A percentile compares a stretch with the other conserved stretches of the same genome.
phyloP scores from a whole-genome alignment of 2,113 vertebrate species.

The Glareola pratincola region DNA sequence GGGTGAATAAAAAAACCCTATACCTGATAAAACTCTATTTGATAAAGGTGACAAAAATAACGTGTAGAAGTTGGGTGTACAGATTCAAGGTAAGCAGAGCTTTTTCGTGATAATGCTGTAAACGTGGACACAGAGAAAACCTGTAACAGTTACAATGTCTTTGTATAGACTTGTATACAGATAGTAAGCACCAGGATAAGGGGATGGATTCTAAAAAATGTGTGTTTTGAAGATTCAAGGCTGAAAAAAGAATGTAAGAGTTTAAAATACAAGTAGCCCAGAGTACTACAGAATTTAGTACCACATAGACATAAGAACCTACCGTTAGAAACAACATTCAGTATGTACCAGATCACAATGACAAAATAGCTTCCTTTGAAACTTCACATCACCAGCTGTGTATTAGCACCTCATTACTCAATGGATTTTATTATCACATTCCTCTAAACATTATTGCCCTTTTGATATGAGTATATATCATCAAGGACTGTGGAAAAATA shows the following conservation, averaged over 20 bases:
- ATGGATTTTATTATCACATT: neutral
- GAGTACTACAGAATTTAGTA: neutral
- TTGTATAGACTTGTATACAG: neutral
- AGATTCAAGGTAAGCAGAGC: neutral
- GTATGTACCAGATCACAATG: neutral
- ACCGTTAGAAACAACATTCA: neutral
- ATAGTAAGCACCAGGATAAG: neutral
- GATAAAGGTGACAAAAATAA: neutral
- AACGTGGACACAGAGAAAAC: neutral
- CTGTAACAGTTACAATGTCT: neutral
- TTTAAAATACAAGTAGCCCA: neutral
- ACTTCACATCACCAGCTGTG: neutral
- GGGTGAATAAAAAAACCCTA: neutral
- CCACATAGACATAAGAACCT: neutral
- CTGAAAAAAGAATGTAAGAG: neutral
- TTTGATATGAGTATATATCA: slow-evolving; percentile 10
- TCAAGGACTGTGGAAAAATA: neutral
- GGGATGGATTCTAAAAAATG: neutral
- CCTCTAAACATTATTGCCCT: neutral
- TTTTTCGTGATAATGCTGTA: neutral
- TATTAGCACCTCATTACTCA: neutral
- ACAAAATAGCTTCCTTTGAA: neutral
- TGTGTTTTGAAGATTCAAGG: neutral
- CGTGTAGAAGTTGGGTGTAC: neutral
- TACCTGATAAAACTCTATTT: neutral